These are phyloP conservation scores for Trichonephila clavata DNA, from an alignment of 1,140 invertebrate species.

Conservation along the genomic window DNA sequence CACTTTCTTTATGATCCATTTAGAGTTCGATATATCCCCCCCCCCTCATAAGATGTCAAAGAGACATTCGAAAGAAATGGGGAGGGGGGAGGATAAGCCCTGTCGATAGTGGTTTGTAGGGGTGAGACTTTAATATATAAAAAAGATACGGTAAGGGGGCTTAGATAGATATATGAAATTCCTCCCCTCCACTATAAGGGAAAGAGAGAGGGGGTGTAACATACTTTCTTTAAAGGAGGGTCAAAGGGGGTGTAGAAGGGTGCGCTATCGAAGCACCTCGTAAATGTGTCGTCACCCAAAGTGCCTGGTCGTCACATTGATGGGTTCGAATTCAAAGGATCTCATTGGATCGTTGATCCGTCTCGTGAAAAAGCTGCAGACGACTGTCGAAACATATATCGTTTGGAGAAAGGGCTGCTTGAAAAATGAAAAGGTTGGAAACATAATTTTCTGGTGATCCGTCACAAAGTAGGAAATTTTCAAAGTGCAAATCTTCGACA, in stretches of 20 bases:
- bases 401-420: background rate
- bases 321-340: constrained; percentile 14
- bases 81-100: background rate
- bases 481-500: background rate
- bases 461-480: background rate
- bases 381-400: constrained; percentile 19
- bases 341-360: constrained; percentile 10
- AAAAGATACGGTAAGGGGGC: background rate
- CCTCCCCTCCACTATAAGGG: background rate
- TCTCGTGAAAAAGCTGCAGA: background rate
- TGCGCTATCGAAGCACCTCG: background rate
- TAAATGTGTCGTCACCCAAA: constrained; percentile 22
- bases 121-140: background rate
- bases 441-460: constrained; percentile 17
- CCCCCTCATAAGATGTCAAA: background rate
- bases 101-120: background rate
- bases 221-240: constrained; percentile 22
- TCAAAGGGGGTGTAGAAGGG: background rate
- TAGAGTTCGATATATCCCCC: background rate
- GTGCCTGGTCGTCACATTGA: constrained; percentile 15
- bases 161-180: background rate
- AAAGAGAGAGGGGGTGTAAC: background rate
- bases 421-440: background rate
- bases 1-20: constrained; percentile 8
- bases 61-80: background rate